Conservation (phyloP, 2,888 invertebrate genomes). For the Drosophila melanocephala region DNA sequence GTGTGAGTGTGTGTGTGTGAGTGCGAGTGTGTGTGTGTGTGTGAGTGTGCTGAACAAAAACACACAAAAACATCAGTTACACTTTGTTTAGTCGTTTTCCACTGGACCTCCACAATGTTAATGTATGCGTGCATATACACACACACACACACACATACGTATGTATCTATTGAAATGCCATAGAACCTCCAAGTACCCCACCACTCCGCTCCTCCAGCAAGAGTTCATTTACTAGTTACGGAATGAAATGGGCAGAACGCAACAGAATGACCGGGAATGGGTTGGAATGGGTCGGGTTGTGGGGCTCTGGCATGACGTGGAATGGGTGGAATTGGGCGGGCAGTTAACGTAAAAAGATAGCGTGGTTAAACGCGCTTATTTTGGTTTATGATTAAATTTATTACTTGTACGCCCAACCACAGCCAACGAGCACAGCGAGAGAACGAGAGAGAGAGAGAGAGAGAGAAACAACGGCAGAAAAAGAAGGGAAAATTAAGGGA, state of each 20-base stretch:
- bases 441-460: slow-evolving; percentile 17
- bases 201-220: not conserved
- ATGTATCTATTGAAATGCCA: slow-evolving; percentile 64
- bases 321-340: slow-evolving; percentile 32
- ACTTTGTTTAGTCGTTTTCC: slow-evolving; percentile 71
- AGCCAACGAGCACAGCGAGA: slow-evolving; percentile 26
- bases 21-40: not conserved
- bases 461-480: slow-evolving; percentile 12
- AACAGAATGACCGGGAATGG: slow-evolving; percentile 2
- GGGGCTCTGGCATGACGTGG: not conserved
- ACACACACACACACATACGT: not conserved
- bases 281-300: slow-evolving; percentile 2
- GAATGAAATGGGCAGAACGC: slow-evolving; percentile 31
- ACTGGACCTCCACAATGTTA: slow-evolving; percentile 34
- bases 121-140: slow-evolving; percentile 8
- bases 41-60: slow-evolving; percentile 43
- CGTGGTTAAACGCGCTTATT: slow-evolving; percentile 81
- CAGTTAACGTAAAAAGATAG: slow-evolving; percentile 70
- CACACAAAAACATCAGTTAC: slow-evolving; percentile 79
- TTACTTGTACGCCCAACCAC: slow-evolving; percentile 78
- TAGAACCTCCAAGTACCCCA: slow-evolving; percentile 14
- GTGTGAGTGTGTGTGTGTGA: not conserved
- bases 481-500: slow-evolving; percentile 28
- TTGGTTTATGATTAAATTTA: slow-evolving; percentile 81
- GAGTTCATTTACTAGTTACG: slow-evolving; percentile 8